Conservation (phyloP, 2,113 vertebrate species). For the Tilapia sparmanii region DNA sequence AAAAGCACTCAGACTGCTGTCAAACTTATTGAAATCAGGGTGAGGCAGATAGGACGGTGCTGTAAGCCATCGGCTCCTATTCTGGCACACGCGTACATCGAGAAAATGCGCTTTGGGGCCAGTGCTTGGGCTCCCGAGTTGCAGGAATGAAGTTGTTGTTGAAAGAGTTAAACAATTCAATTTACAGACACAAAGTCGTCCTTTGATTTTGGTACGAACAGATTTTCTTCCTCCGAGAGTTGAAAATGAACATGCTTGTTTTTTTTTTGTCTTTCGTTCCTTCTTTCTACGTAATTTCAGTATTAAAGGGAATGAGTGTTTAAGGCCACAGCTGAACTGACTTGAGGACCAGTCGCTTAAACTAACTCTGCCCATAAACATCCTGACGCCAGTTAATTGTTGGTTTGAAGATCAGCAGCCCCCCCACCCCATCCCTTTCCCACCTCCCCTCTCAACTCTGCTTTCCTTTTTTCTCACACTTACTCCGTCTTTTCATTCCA, state of each 20-base stretch:
- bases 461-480: conserved; percentile 31
- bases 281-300: conserved; percentile 30
- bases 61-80: background rate
- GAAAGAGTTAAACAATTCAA: background rate
- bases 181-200: background rate
- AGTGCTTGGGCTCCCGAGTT: background rate
- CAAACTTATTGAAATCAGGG: conserved; percentile 17
- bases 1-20: background rate
- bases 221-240: background rate
- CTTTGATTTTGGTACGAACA: conserved; percentile 7
- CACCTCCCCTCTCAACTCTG: background rate
- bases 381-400: conserved; percentile 75
- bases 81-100: background rate
- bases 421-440: background rate
- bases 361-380: conserved; percentile 73
- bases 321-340: conserved; percentile 59
- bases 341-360: conserved; percentile 63
- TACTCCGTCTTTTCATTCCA: background rate
- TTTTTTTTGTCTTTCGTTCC: background rate
- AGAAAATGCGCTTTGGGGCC: background rate
- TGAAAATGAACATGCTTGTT: background rate
- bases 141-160: background rate
- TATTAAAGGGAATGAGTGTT: conserved; percentile 42
- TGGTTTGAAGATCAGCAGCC: conserved; percentile 67
- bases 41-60: background rate